These are phyloP conservation scores for Rhagonycha lutea DNA, from an alignment of 2,888 invertebrate species.

Conservation along the genomic window DNA sequence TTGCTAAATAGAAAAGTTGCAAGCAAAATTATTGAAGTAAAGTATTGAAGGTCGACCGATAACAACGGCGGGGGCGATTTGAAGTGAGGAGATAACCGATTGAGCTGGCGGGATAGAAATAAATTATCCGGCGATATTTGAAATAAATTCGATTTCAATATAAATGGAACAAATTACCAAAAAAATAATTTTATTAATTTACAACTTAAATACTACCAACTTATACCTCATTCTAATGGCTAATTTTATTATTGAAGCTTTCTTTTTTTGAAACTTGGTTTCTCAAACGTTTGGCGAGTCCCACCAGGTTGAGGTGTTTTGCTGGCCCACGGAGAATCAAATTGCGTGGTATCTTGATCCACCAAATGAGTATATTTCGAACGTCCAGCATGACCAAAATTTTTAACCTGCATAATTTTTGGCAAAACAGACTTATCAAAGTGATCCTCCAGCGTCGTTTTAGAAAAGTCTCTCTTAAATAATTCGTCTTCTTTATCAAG, in stretches of 20 bases:
- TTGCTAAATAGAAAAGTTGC: too few species aligned
- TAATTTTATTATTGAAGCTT: constrained; percentile 40
- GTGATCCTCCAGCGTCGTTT: constrained; percentile 96
- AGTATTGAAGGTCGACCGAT: too few species aligned
- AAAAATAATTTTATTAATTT: too few species aligned
- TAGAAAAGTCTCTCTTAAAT: constrained; percentile 92
- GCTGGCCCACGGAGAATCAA: constrained; percentile 95
- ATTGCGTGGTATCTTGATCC: constrained; percentile 98
- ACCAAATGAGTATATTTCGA: constrained; percentile 99
- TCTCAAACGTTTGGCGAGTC: constrained; percentile 89
- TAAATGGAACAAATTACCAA: too few species aligned
- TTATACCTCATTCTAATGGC: neutral
- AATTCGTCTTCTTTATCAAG: constrained; percentile 91
- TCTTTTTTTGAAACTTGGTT: constrained; percentile 73
- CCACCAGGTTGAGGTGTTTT: constrained; percentile 94
- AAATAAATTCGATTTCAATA: too few species aligned
- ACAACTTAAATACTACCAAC: neutral
- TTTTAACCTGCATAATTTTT: constrained; percentile 99
- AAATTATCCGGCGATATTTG: too few species aligned
- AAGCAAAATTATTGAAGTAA: too few species aligned
- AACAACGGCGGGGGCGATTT: too few species aligned
- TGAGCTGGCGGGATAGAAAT: too few species aligned
- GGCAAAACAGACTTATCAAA: constrained; percentile 98
- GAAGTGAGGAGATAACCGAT: too few species aligned
- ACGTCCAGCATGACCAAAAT: constrained; percentile 97